Conservation (phyloP, 2,113 vertebrate genomes). For the Camarhynchus parvulus region DNA sequence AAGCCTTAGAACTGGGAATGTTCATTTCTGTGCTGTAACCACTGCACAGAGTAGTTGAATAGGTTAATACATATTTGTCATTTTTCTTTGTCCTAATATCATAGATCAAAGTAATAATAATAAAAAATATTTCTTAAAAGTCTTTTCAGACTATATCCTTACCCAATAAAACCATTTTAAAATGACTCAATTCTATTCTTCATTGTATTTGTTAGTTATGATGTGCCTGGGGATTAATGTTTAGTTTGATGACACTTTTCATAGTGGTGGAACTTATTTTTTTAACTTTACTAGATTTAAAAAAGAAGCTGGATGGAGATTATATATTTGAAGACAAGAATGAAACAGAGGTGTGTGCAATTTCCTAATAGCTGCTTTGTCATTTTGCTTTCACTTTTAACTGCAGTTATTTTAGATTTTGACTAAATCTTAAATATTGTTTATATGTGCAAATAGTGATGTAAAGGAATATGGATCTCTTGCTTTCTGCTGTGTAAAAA, state of each 20-base stretch:
- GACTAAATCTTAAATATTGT: accelerated
- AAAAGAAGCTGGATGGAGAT: constrained; percentile 76
- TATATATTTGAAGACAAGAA: constrained; percentile 63
- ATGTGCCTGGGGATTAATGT: not conserved
- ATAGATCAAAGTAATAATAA: not conserved
- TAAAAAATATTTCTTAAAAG: not conserved
- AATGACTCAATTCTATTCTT: accelerated
- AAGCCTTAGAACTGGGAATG: not conserved
- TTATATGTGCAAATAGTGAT: not conserved
- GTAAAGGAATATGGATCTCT: not conserved
- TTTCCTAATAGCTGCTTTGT: not conserved
- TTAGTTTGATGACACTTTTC: not conserved
- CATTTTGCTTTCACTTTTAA: not conserved
- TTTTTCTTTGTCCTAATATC: not conserved
- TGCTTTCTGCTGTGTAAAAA: not conserved
- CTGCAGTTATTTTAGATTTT: not conserved
- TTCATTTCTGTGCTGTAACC: not conserved
- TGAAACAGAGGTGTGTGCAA: constrained; percentile 75
- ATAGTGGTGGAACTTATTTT: not conserved
- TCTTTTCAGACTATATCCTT: not conserved
- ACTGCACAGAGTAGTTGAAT: not conserved
- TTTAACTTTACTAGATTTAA: constrained; percentile 80
- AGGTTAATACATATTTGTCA: not conserved
- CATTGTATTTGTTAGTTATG: not conserved
- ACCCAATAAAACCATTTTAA: not conserved